Conservation (phyloP, 2,888 invertebrate genomes). For the Clepsis dumicolana region DNA sequence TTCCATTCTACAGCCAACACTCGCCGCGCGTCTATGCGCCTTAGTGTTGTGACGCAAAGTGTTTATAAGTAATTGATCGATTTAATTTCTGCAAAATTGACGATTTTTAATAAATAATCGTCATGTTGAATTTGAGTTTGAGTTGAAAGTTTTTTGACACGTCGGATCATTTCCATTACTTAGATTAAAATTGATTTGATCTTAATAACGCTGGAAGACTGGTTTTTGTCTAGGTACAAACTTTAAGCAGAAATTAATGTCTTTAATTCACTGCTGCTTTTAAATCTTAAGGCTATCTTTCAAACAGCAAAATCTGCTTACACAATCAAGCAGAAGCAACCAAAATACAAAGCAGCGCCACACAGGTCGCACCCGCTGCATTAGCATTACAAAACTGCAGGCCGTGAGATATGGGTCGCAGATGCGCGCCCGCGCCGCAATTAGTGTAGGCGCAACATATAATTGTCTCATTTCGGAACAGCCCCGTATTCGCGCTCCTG, state of each 20-base stretch:
- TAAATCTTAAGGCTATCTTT: slow-evolving; percentile 12
- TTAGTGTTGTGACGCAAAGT: background rate
- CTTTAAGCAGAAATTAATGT: too few relatives aligned
- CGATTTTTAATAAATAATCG: too few relatives aligned
- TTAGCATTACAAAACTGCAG: slow-evolving; percentile 77
- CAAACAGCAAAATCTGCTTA: slow-evolving; percentile 32
- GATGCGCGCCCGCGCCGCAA: slow-evolving; percentile 73
- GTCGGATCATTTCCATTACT: too few relatives aligned
- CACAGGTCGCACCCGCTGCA: slow-evolving; percentile 59
- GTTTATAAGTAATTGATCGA: slow-evolving; percentile 7
- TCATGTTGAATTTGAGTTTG: background rate
- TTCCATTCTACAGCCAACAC: slow-evolving; percentile 46
- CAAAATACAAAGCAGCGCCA: slow-evolving; percentile 61
- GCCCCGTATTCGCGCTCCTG: slow-evolving; percentile 42
- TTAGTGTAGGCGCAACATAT: slow-evolving; percentile 76
- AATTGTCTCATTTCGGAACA: slow-evolving; percentile 76
- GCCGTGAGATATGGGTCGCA: slow-evolving; percentile 84
- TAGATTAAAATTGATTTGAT: too few relatives aligned
- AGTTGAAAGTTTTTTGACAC: too few relatives aligned
- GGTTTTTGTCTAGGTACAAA: too few relatives aligned
- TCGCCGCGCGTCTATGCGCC: background rate
- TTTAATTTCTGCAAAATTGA: background rate
- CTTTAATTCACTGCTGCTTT: background rate
- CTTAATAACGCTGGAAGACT: too few relatives aligned
- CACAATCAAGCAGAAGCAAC: slow-evolving; percentile 50